phyloP scores from a whole-genome alignment of 1,140 invertebrate genomes.

The Cheumatopsyche charites region DNA sequence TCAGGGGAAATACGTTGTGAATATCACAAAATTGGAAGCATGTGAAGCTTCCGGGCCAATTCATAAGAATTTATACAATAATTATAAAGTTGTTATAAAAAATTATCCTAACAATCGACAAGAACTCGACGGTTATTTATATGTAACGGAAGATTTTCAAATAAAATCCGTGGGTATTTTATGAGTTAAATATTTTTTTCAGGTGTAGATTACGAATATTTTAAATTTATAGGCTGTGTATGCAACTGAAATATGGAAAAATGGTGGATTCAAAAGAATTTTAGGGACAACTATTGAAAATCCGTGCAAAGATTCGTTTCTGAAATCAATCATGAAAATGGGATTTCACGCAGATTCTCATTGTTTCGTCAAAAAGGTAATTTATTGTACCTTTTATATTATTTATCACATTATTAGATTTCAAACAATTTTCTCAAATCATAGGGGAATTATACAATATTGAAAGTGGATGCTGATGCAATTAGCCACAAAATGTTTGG shows the following conservation, averaged over 20 bases:
- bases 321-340: not conserved
- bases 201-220: too few relatives aligned
- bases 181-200: too few relatives aligned
- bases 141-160: not conserved
- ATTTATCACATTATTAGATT: not conserved
- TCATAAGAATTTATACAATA: not conserved
- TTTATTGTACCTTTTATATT: not conserved
- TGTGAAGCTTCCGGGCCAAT: not conserved
- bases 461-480: not conserved
- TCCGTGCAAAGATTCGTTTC: not conserved
- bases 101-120: not conserved
- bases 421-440: slow-evolving; percentile 1
- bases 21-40: not conserved
- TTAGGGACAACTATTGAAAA: not conserved
- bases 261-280: not conserved
- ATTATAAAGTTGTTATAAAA: not conserved
- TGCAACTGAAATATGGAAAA: not conserved
- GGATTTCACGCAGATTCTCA: not conserved
- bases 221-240: not conserved
- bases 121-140: not conserved
- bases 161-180: not conserved
- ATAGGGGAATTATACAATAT: not conserved
- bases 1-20: not conserved
- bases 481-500: not conserved
- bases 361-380: slow-evolving; percentile 5